Conservation (phyloP, 2,113 vertebrate genomes). For the Mixornis gularis region DNA sequence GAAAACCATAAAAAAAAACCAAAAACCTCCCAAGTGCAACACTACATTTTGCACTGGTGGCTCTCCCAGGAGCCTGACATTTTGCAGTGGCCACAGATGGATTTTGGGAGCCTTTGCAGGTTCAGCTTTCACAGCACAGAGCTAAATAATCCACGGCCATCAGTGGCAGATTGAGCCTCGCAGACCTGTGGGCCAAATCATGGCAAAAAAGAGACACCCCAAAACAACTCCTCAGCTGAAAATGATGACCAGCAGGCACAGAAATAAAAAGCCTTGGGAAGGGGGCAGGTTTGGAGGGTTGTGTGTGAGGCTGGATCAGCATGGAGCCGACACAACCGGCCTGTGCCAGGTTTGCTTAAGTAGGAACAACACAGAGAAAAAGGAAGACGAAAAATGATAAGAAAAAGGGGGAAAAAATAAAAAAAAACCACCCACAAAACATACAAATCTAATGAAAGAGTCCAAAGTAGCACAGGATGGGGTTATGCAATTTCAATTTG, state of each 20-base stretch:
- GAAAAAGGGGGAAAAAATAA: neutral
- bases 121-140: neutral
- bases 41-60: neutral
- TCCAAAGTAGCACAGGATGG: conserved; percentile 1
- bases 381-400: neutral
- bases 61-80: neutral
- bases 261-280: neutral
- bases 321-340: rapidly evolving
- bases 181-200: neutral
- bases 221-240: neutral
- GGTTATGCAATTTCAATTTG: conserved; percentile 53
- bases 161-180: neutral
- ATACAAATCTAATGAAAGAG: neutral
- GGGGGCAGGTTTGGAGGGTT: neutral
- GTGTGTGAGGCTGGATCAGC: neutral
- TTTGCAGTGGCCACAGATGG: neutral
- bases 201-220: neutral
- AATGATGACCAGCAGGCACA: neutral
- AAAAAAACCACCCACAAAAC: neutral
- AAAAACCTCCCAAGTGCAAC: neutral
- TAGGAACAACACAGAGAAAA: neutral
- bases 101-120: neutral
- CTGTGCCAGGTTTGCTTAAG: neutral
- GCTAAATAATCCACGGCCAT: rapidly evolving
- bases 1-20: neutral